Conservation (phyloP, 2,797 vertebrate species). For the Meda fulgida region DNA sequence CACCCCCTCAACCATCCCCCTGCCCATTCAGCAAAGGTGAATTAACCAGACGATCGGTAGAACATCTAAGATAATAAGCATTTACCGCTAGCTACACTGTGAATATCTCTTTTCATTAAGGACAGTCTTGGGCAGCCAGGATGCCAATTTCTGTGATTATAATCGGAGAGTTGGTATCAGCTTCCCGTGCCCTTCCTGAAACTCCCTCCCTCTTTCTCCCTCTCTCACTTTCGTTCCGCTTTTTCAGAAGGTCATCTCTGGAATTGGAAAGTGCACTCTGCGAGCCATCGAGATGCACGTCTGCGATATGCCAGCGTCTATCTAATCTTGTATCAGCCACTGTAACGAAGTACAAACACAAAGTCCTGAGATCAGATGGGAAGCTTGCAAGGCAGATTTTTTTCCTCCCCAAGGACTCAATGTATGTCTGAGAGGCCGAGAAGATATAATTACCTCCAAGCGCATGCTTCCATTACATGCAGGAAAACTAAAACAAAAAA, state of each 20-base stretch:
- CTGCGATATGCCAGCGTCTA: constrained; percentile 75
- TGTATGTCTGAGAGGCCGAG: constrained; percentile 61
- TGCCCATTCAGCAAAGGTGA: constrained; percentile 45
- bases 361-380: constrained; percentile 78
- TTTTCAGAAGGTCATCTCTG: constrained; percentile 78
- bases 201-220: constrained; percentile 50
- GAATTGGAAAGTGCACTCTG: constrained; percentile 78
- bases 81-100: constrained; percentile 49
- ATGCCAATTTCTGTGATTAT: constrained; percentile 40
- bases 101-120: constrained; percentile 48
- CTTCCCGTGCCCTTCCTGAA: constrained; percentile 59
- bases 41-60: constrained; percentile 37
- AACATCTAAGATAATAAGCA: constrained; percentile 47
- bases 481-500: neutral
- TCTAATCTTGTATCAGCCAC: constrained; percentile 82
- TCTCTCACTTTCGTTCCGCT: constrained; percentile 58
- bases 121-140: constrained; percentile 2
- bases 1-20: constrained; percentile 39
- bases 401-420: constrained; percentile 75
- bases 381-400: constrained; percentile 59
- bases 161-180: constrained; percentile 37
- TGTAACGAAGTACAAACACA: constrained; percentile 80
- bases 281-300: constrained; percentile 76
- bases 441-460: constrained; percentile 20
- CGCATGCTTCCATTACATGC: constrained; percentile 14